phyloP scores from a whole-genome alignment of 2,113 vertebrate species.

The Thinocorus orbignyianus region DNA sequence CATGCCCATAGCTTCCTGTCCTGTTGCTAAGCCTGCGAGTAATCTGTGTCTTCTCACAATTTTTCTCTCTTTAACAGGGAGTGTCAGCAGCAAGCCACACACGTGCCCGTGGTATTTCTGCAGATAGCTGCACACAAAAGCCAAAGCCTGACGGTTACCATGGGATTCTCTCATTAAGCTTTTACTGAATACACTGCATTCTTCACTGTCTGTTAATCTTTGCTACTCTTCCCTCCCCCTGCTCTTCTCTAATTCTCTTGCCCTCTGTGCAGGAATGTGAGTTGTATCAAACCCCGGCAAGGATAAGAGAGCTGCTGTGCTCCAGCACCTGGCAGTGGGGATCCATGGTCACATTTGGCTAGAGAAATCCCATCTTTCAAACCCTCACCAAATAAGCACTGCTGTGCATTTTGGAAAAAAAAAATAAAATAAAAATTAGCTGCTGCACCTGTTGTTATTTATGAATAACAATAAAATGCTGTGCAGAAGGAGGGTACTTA shows the following conservation, averaged over 20 bases:
- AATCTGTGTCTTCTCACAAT: neutral
- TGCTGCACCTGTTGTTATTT: neutral
- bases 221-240: neutral
- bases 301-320: neutral
- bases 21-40: neutral
- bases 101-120: neutral
- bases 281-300: rapidly evolving
- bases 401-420: neutral
- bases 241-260: neutral
- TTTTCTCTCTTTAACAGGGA: neutral
- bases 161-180: constrained; percentile 37
- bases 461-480: neutral
- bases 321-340: neutral
- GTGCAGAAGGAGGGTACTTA: neutral
- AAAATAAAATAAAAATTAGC: neutral
- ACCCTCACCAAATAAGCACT: neutral
- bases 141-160: neutral
- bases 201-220: constrained; percentile 10
- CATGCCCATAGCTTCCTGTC: neutral
- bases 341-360: rapidly evolving
- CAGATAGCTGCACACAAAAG: neutral
- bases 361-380: neutral
- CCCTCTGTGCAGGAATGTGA: neutral
- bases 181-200: neutral
- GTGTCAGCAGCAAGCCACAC: neutral